Conservation (phyloP, 2,888 invertebrate genomes). For the Adelphocoris suturalis region DNA sequence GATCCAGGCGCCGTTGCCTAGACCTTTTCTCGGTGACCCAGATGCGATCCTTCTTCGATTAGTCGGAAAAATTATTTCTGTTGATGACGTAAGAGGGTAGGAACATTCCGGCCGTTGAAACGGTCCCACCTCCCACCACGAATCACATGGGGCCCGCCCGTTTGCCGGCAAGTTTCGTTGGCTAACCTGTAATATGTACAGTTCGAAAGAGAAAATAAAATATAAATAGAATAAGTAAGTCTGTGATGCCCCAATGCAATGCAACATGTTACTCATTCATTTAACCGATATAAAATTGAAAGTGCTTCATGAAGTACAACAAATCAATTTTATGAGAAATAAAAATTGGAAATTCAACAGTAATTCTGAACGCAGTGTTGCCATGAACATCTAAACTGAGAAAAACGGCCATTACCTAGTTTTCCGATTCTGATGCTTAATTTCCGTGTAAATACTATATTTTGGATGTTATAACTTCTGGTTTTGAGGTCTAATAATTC, state of each 20-base stretch:
- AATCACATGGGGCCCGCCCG: neutral
- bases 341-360: neutral
- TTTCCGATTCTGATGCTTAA: neutral
- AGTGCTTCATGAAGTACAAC: too few relatives aligned
- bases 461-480: neutral
- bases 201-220: too few relatives aligned
- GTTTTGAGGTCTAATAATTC: neutral
- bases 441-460: neutral
- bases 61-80: neutral
- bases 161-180: too few relatives aligned
- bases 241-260: too few relatives aligned
- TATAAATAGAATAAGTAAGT: too few relatives aligned
- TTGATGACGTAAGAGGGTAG: neutral
- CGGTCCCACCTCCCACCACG: neutral
- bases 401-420: neutral
- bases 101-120: neutral
- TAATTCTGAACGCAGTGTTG: neutral
- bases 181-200: too few relatives aligned
- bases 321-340: too few relatives aligned
- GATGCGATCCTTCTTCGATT: too few relatives aligned
- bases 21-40: too few relatives aligned
- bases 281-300: too few relatives aligned
- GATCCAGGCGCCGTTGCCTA: too few relatives aligned
- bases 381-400: neutral
- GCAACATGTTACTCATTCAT: too few relatives aligned